Evolutionary conservation across 2,113 vertebrate species (phyloP), one percentile per base, ranked within the genome.

Genomic region (Alaudala cheleensis): DNA sequence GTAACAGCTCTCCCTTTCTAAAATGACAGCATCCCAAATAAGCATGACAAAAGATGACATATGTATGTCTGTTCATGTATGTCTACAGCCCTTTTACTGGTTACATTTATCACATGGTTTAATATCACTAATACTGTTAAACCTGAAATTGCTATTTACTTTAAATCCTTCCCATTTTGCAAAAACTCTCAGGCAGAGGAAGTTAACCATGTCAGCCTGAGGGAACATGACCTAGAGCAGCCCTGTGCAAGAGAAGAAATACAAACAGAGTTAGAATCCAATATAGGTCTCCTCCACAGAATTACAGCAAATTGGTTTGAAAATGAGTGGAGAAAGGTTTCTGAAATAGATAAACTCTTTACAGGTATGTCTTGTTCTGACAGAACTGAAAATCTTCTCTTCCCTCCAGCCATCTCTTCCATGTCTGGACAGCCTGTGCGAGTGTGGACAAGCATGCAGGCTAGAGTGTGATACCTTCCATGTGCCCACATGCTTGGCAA

Each of bases 221-320:
- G 60, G 5, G 24, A 81, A 71, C 6, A 34, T 69, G 37, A 67
- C 24, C 81, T 31, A 44, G 10, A 76, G 16, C 22, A 67, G 28
- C 16, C 18, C 24, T n/a, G 31, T 1, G 0, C 33, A 50, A 80
- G 10, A 62, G 23, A 14, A 86, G 29, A 86, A 93, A 69, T 22
- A 80, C 6, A 69, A 56, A 18, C 50, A 45, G 16, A 42, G 31
- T 54, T 25, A 69, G 81, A 72, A 70, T 47, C n/a, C 11, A 12
- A 3, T 14, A 88, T 0, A 5, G 22, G 25, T 49, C 24, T 87
- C 44, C 40, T 54, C 33, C 57, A 29, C 0, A 45, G 7, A 17
- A 44, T 62, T 73, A 83, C 0, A 34, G 7, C 33, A 90, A 72
- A 65, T 21, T n/a, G n/a, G 47, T 77, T 65, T 77, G 34, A 80